These are phyloP conservation scores for Sinelater perroti DNA, from an alignment of 2,888 invertebrate species.

Conservation along the genomic window DNA sequence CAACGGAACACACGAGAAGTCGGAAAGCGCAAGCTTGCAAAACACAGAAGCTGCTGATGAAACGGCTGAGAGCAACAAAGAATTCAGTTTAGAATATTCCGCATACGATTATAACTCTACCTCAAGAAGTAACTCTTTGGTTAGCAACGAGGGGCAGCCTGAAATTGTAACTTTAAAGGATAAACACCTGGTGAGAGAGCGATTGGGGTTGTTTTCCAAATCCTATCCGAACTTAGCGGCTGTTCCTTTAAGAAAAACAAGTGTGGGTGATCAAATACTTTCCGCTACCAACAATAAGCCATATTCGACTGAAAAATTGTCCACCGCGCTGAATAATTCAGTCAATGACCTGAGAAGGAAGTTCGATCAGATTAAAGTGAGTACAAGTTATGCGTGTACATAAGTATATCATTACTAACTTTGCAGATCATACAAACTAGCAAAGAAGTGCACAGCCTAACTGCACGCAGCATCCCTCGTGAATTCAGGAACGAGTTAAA, in stretches of 20 bases:
- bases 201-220: slow-evolving; percentile 51
- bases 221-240: slow-evolving; percentile 47
- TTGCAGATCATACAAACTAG: no score
- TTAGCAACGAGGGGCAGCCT: slow-evolving; percentile 32
- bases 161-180: slow-evolving; percentile 48
- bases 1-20: not conserved
- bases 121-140: slow-evolving; percentile 25
- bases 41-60: not conserved
- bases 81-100: slow-evolving; percentile 45
- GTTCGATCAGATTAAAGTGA: slow-evolving; percentile 51
- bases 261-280: not conserved
- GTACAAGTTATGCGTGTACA: no score
- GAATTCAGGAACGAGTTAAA: slow-evolving; percentile 78
- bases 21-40: not conserved
- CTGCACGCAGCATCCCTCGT: slow-evolving; percentile 80
- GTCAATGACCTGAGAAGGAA: slow-evolving; percentile 51
- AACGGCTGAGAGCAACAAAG: slow-evolving; percentile 9
- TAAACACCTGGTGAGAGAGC: slow-evolving; percentile 48
- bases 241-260: slow-evolving; percentile 13
- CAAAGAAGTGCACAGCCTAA: slow-evolving; percentile 74
- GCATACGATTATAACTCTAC: slow-evolving; percentile 30
- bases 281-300: not conserved
- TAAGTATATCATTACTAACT: no score
- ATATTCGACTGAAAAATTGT: not conserved
- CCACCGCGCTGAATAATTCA: not conserved